These are phyloP conservation scores for Mercenaria mercenaria DNA, from an alignment of 1,140 invertebrate species.

Conservation along the genomic window DNA sequence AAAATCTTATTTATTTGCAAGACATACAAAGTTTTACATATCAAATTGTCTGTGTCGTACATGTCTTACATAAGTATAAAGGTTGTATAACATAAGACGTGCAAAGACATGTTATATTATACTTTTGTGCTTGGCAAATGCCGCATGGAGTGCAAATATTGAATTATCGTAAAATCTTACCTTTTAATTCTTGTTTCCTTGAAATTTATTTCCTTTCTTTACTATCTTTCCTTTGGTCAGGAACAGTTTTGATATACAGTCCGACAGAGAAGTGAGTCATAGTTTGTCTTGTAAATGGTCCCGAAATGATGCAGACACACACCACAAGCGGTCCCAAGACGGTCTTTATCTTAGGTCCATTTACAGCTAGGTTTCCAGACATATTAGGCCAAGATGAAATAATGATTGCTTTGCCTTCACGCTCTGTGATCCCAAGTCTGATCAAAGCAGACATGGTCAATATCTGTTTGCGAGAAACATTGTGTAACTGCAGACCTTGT, in stretches of 20 bases:
- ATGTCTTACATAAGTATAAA: no score
- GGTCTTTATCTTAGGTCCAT: slow-evolving; percentile 50
- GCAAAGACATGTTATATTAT: no score
- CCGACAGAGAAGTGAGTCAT: slow-evolving; percentile 5
- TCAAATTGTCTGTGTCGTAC: no score
- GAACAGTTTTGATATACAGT: not conserved
- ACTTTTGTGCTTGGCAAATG: no score
- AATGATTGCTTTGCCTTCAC: not conserved
- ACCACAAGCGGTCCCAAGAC: slow-evolving; percentile 8
- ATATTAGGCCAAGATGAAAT: slow-evolving; percentile 36
- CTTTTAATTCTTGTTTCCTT: not conserved
- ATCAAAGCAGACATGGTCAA: slow-evolving; percentile 13
- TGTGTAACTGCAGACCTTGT: not conserved
- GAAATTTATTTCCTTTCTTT: not conserved
- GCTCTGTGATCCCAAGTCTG: not conserved
- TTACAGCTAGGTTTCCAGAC: slow-evolving; percentile 23
- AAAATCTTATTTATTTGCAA: no score
- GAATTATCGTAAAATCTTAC: not conserved
- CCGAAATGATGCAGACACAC: not conserved
- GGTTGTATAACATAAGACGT: no score
- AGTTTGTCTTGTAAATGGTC: not conserved
- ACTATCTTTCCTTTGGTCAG: not conserved
- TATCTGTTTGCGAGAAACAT: not conserved
- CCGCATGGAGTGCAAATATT: no score
- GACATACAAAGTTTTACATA: no score